Evolutionary conservation across 2,797 vertebrate genomes (phyloP).

Genomic region (Falco cherrug): DNA sequence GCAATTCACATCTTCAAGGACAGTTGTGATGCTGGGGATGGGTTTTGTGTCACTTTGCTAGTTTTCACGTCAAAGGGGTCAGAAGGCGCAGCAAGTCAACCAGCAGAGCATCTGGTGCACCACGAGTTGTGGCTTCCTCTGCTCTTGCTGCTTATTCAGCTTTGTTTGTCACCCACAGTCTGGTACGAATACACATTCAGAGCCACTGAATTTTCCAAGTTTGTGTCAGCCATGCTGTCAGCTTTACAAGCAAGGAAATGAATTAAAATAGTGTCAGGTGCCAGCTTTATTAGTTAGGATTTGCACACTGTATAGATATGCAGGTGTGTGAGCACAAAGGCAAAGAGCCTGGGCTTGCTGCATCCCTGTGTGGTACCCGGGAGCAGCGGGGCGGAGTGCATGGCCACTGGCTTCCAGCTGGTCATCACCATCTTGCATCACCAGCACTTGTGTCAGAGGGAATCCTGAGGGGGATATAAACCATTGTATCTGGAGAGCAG

Average conservation of each 20-base stretch:
- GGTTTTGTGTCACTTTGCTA: not conserved
- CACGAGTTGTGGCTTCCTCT: not conserved
- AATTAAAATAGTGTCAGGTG: not conserved
- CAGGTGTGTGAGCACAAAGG: not conserved
- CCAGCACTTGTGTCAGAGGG: not conserved
- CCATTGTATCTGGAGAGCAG: not conserved
- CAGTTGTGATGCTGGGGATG: not conserved
- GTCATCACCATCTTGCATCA: no score
- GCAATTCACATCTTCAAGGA: not conserved
- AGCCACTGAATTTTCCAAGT: not conserved
- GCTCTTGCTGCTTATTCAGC: not conserved
- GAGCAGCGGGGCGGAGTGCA: rapidly evolving
- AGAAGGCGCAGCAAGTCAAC: not conserved
- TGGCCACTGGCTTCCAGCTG: not conserved
- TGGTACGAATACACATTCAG: rapidly evolving
- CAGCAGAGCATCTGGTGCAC: not conserved
- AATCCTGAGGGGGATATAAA: not conserved
- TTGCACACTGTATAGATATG: rapidly evolving
- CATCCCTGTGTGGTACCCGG: rapidly evolving
- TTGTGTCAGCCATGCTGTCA: not conserved
- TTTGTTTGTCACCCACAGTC: rapidly evolving
- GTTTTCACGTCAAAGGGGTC: not conserved
- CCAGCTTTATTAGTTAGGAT: not conserved
- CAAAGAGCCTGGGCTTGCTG: not conserved
- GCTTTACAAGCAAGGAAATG: not conserved